Conservation (phyloP, 2,888 invertebrate genomes). For the Miltochrista miniata region DNA sequence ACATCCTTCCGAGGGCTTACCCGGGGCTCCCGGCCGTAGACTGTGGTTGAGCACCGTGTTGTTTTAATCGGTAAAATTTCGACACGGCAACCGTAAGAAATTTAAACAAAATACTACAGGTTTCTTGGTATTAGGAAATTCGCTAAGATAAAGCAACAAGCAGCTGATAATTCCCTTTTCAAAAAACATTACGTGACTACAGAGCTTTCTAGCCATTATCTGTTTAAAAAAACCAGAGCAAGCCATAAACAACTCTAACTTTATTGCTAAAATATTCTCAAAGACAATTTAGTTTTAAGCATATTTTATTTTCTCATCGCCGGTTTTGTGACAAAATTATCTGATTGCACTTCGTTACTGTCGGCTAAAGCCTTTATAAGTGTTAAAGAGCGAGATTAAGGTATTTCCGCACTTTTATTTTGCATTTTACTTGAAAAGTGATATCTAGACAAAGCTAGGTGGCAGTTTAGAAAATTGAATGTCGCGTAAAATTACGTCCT, state of each 20-base stretch:
- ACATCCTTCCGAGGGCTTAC: no score
- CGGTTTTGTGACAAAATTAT: constrained; percentile 15
- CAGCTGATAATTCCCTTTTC: no score
- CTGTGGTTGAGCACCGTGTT: no score
- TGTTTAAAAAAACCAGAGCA: no score
- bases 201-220: no score
- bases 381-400: constrained; percentile 23
- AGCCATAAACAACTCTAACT: neutral
- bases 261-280: neutral
- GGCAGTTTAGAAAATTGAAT: constrained; percentile 16
- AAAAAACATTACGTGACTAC: no score
- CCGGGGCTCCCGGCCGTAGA: no score
- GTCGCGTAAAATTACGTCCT: constrained; percentile 5
- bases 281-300: constrained; percentile 12
- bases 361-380: constrained; percentile 16
- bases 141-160: no score
- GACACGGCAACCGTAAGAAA: no score
- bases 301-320: constrained; percentile 14
- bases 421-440: constrained; percentile 27
- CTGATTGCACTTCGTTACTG: constrained; percentile 22
- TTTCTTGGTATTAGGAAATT: no score
- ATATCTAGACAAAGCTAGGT: constrained; percentile 24
- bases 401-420: constrained; percentile 21
- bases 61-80: no score
- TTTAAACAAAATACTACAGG: no score